Conservation (phyloP, 23 tunicate genomes). For the Diplosoma virens region DNA sequence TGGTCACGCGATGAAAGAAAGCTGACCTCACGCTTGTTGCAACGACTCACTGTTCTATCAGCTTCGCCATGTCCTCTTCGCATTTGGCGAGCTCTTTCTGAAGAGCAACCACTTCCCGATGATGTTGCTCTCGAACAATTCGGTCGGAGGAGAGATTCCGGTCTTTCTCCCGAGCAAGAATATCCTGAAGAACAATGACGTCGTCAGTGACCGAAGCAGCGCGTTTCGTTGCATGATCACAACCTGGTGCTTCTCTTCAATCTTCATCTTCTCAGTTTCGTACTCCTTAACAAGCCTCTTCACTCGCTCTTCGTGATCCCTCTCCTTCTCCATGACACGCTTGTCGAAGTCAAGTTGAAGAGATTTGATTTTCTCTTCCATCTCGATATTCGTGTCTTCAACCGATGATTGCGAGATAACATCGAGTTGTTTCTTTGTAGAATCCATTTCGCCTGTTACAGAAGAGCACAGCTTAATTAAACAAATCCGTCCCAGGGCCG, state of each 20-base stretch:
- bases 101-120: constrained; percentile 57
- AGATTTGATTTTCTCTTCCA: constrained; percentile 30
- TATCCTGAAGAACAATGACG: neutral
- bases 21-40: too few relatives aligned
- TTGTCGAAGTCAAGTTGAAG: constrained; percentile 56
- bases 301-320: constrained; percentile 62
- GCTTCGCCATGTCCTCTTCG: constrained; percentile 62
- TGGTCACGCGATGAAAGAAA: too few relatives aligned
- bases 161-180: constrained; percentile 7
- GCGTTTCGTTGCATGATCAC: neutral
- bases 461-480: neutral
- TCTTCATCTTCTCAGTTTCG: constrained; percentile 61
- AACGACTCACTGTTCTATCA: constrained; percentile 45
- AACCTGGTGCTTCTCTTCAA: constrained; percentile 61
- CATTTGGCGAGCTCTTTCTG: constrained; percentile 54
- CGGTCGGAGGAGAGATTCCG: constrained; percentile 24
- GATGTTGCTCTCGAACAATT: constrained; percentile 57
- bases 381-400: constrained; percentile 55
- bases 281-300: constrained; percentile 73
- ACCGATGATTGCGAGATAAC: constrained; percentile 65
- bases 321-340: constrained; percentile 52
- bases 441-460: constrained; percentile 52
- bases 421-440: constrained; percentile 72
- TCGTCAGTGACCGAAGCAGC: too few relatives aligned
- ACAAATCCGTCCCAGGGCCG: too few relatives aligned